Base-by-base conservation (phyloP, 2,888 invertebrate genomes). In the Hymenopus coronatus region DNA sequence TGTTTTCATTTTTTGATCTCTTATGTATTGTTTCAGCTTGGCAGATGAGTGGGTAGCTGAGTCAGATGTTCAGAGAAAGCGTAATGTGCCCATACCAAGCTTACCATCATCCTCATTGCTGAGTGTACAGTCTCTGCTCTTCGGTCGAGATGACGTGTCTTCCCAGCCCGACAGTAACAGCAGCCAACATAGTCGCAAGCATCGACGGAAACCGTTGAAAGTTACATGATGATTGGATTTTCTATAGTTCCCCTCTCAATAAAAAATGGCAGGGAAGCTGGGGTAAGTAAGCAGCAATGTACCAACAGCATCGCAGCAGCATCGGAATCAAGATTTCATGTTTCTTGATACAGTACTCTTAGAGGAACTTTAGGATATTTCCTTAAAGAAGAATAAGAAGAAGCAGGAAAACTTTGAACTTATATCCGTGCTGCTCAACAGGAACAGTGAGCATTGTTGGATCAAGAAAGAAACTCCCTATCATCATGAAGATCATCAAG, bases 1-100 rank as follows among this genome's bases (percentile, higher is more conserved):
- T 93, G 93, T 93, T 93, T 93, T 92, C 85, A n/a, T 20, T 33
- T 89, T 1, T 84, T 28, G 2, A 12, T 33, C 27, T 40, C 90
- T 90, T 91, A 86, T 83, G 88, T 33, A 90, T 90, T 89, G 90
- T 94, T 94, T 20, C 94, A 98, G 98, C 92, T 94, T 97, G 93
- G 96, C 97, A 28, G 98, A 98, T 93, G 97, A 97, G 92, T 98
- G 98, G 98, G 95, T 98, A 91, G 94, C 96, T 0, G 97, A 97
- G 91, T 92, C 93, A 46, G 94, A 94, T 91, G 93, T 94, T 88
- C 92, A 92, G 91, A 92, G 91, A 70, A 93, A 93, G 90, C 93
- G 93, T 88, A 92, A 92, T 89, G 92, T 94, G 28, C 91, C 91
- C 82, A 92, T 94, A 90, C 92, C 93, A 15, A 88, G 88, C 15